Percentiles rank a stretch among this genome's conserved stretches.
Conservation (phyloP, 2,797 vertebrate species). For the Gephyroberyx darwinii region DNA sequence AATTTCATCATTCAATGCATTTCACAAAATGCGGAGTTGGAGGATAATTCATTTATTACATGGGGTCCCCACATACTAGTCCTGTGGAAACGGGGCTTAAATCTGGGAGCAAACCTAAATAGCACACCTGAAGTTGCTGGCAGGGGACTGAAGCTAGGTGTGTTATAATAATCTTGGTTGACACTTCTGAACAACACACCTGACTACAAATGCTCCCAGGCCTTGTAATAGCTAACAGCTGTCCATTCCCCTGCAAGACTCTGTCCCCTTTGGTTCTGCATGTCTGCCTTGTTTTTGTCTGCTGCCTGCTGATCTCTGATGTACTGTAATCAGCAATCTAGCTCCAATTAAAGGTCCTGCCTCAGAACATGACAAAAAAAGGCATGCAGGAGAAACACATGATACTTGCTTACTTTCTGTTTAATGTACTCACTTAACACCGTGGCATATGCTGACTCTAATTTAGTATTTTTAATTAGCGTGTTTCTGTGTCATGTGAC, state of each 20-base stretch:
- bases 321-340: neutral
- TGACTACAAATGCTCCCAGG: neutral
- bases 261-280: neutral
- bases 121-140: no score
- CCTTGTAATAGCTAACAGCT: neutral
- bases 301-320: neutral
- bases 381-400: neutral
- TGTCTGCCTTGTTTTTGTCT: neutral
- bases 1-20: no score
- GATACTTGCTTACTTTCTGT: no score
- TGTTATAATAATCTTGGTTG: no score
- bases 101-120: no score
- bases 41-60: no score
- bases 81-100: no score
- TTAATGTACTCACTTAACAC: constrained; percentile 12
- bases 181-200: no score
- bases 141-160: no score
- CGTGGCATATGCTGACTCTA: constrained; percentile 5
- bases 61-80: no score
- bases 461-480: constrained; percentile 27
- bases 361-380: neutral
- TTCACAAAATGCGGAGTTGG: no score
- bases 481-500: constrained; percentile 12
- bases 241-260: neutral
- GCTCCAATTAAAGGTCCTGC: neutral